Evolutionary conservation across 2,797 vertebrate species (phyloP).

Genomic region (Oceanodroma leucorhoa): DNA sequence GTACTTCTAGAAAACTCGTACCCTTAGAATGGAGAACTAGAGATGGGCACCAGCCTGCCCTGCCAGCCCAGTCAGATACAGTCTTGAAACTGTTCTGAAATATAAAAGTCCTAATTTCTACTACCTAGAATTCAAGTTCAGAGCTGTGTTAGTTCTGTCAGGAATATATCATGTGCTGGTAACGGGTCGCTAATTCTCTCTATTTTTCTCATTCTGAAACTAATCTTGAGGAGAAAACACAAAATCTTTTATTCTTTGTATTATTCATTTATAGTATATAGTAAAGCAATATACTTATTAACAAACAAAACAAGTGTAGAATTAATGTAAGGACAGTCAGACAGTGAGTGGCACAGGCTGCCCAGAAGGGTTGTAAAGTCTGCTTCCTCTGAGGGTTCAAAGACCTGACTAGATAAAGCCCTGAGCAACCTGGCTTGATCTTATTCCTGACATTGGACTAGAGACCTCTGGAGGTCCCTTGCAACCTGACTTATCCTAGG

Average conservation of each 20-base stretch:
- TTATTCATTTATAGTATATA: neutral
- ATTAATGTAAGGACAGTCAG: neutral
- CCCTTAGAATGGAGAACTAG: neutral
- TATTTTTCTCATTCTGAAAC: neutral
- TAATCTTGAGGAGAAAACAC: neutral
- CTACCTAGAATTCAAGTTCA: accelerated
- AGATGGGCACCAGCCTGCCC: neutral
- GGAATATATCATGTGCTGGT: neutral
- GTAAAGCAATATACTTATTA: neutral
- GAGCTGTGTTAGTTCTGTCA: neutral
- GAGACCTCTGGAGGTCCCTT: neutral
- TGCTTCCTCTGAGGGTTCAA: neutral
- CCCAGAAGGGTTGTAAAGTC: neutral
- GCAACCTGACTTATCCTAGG: neutral
- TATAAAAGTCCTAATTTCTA: neutral
- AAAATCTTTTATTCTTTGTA: neutral
- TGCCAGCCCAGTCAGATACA: neutral
- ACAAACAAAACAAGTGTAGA: neutral
- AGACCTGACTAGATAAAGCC: neutral
- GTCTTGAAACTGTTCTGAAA: neutral
- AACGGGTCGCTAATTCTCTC: neutral
- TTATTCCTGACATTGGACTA: neutral
- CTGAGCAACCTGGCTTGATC: neutral
- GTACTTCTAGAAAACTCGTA: neutral
- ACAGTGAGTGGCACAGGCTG: neutral